Conservation (phyloP, 1,140 invertebrate genomes). For the Agrilus planipennis region DNA sequence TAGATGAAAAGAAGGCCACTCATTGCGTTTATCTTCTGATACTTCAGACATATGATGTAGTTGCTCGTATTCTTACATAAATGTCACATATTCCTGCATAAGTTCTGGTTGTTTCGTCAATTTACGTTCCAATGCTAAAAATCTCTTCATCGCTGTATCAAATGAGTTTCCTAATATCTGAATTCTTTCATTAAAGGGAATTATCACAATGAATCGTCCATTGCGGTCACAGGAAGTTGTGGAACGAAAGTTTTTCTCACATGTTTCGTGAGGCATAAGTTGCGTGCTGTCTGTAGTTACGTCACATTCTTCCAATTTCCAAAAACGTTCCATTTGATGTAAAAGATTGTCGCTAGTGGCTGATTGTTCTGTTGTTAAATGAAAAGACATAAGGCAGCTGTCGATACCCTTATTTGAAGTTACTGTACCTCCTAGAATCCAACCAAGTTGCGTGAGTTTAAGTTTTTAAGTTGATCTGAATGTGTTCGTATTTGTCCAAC, state of each 20-base stretch:
- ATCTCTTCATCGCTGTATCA: conserved; percentile 11
- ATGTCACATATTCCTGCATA: conserved; percentile 5
- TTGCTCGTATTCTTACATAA: conserved; percentile 19
- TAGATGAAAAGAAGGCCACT: conserved; percentile 13
- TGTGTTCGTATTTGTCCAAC: no score
- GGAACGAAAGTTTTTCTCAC: conserved; percentile 3
- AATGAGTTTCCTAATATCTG: conserved; percentile 2
- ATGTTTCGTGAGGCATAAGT: neutral
- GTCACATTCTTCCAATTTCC: neutral
- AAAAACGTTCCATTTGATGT: no score
- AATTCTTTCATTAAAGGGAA: conserved; percentile 5
- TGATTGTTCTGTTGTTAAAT: no score
- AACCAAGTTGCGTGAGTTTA: no score
- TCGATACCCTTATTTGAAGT: no score
- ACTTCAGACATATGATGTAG: conserved; percentile 13
- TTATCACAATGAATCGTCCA: conserved; percentile 4
- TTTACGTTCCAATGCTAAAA: conserved; percentile 13
- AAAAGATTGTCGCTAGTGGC: no score
- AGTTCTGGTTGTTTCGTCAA: conserved; percentile 12
- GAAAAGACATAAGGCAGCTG: no score
- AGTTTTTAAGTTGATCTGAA: no score
- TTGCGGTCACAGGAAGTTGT: neutral
- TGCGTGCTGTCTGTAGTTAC: no score
- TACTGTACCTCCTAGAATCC: no score
- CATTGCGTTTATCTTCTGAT: neutral